Percentiles rank a stretch among this genome's conserved stretches.
Evolutionary conservation across 1,140 invertebrate species (phyloP).

Genomic region (Drosophila kohkoa): DNA sequence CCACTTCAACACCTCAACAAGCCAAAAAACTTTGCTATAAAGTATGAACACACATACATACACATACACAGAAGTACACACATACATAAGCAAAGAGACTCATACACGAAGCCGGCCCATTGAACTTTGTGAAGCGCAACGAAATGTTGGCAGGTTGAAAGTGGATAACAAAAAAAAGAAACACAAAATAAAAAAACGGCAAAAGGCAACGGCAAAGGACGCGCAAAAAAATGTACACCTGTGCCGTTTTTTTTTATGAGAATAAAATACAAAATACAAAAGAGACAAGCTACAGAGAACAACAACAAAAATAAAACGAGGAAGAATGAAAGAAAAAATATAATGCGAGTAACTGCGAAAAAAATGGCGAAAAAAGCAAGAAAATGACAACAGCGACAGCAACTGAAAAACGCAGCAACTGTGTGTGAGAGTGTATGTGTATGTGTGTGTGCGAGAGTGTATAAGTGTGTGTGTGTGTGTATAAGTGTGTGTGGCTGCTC

Average conservation of each 20-base stretch:
- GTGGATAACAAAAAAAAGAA: slow-evolving; percentile 30
- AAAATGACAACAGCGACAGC: slow-evolving; percentile 74
- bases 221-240: slow-evolving; percentile 78
- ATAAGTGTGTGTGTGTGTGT: slow-evolving; percentile 29
- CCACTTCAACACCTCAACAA: slow-evolving; percentile 62
- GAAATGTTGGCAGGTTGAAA: slow-evolving; percentile 72
- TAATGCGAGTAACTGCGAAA: slow-evolving; percentile 52
- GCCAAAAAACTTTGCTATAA: slow-evolving; percentile 39
- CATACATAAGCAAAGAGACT: slow-evolving; percentile 23
- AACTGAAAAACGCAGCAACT: slow-evolving; percentile 66
- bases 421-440: slow-evolving; percentile 35
- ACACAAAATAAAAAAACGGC: not conserved
- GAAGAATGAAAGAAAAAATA: slow-evolving; percentile 43
- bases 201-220: slow-evolving; percentile 69
- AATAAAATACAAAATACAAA: slow-evolving; percentile 58
- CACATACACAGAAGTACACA: slow-evolving; percentile 6
- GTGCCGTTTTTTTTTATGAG: slow-evolving; percentile 59
- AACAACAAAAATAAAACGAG: slow-evolving; percentile 31
- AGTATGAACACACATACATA: slow-evolving; percentile 22
- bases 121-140: slow-evolving; percentile 82
- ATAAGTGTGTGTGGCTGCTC: slow-evolving; percentile 43
- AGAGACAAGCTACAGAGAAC: slow-evolving; percentile 41
- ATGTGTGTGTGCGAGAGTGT: slow-evolving; percentile 43
- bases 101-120: slow-evolving; percentile 53
- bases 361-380: slow-evolving; percentile 77